Evolutionary conservation across 2,113 vertebrate species (phyloP), one percentile per base, ranked within the genome.

Genomic region (Lanius ludovicianus): DNA sequence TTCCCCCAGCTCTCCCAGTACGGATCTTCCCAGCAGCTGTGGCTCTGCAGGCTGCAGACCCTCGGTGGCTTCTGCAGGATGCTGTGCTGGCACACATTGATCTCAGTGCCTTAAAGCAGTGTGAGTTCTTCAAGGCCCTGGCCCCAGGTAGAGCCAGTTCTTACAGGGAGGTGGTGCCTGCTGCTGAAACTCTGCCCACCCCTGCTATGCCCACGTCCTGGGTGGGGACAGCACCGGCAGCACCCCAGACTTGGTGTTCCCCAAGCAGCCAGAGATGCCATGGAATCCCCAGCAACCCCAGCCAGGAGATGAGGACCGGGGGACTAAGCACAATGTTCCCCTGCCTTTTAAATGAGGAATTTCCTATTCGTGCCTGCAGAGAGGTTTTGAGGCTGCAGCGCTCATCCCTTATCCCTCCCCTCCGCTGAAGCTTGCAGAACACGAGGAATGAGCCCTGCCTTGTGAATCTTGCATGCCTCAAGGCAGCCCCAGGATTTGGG

Each of bases 131-230:
- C 55, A 14, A 21, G 56, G 7, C 11, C 50, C 50, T 15, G 39
- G 9, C 9, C 8, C 14, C 11, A 10, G 63, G 41, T 18, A 33
- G 18, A 2, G 33, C 18, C 39, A 19, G 30, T 12, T 35, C 25
- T 37, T 3, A 15, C 0, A 14, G 31, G n/a, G 46, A 56, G 0
- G 0, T 3, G 20, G 5, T 0, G 14, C 18, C 13, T 30, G 6
- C 7, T 60, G 70, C 57, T 46, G 35, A 56, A 27, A 24, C 49
- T 49, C 42, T 39, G 55, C 37, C 37, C 25, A n/a, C 3, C 52
- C 20, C 19, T 76, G 35, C 28, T 1, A 70, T 59, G 56, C 50
- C 57, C 28, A 13, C 6, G 14, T 31, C 19, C 55, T 15, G 57
- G 44, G 22, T 2, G 5, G 9, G 17, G 28, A 53, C n/a, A 7